Percentiles rank a stretch among this genome's conserved stretches.
These are phyloP conservation scores for Pseudomyrmex cubaensis DNA, from an alignment of 1,140 invertebrate genomes.

Conservation along the genomic window DNA sequence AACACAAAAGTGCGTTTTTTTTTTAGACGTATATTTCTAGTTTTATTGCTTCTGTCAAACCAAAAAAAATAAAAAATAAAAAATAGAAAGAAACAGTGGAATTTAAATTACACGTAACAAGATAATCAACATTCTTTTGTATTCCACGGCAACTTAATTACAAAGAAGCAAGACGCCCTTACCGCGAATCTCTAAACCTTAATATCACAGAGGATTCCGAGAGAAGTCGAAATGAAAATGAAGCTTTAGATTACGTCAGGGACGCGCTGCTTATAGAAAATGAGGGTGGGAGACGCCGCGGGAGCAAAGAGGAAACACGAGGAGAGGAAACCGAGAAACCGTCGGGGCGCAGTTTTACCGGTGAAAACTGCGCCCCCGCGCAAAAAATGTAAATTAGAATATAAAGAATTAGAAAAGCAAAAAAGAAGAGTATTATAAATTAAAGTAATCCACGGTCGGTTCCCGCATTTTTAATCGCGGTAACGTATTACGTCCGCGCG, in stretches of 20 bases:
- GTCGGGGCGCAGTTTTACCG: too few relatives aligned
- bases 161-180: slow-evolving; percentile 1
- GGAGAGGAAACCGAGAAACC: too few relatives aligned
- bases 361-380: neutral
- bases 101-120: slow-evolving; percentile 32
- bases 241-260: slow-evolving; percentile 23
- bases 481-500: neutral
- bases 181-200: neutral
- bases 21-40: neutral
- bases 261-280: neutral
- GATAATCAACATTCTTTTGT: neutral
- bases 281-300: neutral
- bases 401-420: slow-evolving; percentile 8
- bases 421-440: slow-evolving; percentile 33
- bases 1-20: neutral
- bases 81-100: neutral
- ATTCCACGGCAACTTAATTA: slow-evolving; percentile 23
- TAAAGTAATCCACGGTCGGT: slow-evolving; percentile 23
- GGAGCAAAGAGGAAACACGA: too few relatives aligned
- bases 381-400: slow-evolving; percentile 7
- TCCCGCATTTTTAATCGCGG: slow-evolving; percentile 34
- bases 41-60: neutral
- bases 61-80: too few relatives aligned
- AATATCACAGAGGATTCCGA: neutral
- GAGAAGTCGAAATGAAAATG: slow-evolving; percentile 12